These are phyloP conservation scores for Deilephila porcellus DNA, from an alignment of 2,888 invertebrate species.

Conservation along the genomic window DNA sequence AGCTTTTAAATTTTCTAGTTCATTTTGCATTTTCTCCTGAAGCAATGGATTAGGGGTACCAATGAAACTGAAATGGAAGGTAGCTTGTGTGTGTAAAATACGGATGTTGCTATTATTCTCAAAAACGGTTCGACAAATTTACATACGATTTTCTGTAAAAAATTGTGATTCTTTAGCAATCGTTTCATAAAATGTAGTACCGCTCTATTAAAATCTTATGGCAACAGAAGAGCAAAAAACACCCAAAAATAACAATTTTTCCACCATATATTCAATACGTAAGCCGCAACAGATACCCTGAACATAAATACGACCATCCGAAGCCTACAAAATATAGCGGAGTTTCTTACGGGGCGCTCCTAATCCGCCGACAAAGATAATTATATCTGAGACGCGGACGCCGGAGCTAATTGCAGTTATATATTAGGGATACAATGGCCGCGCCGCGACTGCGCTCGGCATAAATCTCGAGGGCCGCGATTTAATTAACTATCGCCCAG, in stretches of 20 bases:
- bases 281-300: slow-evolving; percentile 54
- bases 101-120: too few relatives aligned
- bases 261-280: slow-evolving; percentile 36
- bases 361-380: slow-evolving; percentile 8
- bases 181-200: too few relatives aligned
- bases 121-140: too few relatives aligned
- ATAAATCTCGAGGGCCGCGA: slow-evolving; percentile 68
- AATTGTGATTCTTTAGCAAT: too few relatives aligned
- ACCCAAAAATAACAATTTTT: not conserved
- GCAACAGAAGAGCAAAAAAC: not conserved
- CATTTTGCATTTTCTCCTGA: too few relatives aligned
- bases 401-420: slow-evolving; percentile 42
- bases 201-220: too few relatives aligned
- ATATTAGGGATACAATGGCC: slow-evolving; percentile 36
- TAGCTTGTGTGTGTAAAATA: too few relatives aligned
- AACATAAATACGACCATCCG: not conserved
- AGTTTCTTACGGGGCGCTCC: slow-evolving; percentile 6
- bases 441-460: slow-evolving; percentile 37
- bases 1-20: too few relatives aligned
- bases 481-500: slow-evolving; percentile 80
- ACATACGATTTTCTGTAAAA: too few relatives aligned
- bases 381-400: slow-evolving; percentile 8
- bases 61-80: too few relatives aligned
- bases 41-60: too few relatives aligned
- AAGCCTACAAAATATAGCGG: slow-evolving; percentile 13